phyloP scores from a whole-genome alignment of 2,888 invertebrate species.

The Thalpophila matura region DNA sequence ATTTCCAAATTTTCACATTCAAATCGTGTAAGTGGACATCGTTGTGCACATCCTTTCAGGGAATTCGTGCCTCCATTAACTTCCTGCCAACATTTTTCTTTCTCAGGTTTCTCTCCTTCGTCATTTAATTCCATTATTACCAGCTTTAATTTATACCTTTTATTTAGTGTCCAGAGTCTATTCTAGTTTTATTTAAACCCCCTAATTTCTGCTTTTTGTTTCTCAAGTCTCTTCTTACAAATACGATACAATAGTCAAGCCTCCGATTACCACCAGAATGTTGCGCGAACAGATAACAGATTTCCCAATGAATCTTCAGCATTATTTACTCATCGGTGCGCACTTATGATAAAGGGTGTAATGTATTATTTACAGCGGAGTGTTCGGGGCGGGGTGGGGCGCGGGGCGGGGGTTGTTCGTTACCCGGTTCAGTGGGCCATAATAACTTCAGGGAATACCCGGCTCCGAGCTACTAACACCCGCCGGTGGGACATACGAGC shows the following conservation, averaged over 20 bases:
- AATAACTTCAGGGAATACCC: constrained; percentile 89
- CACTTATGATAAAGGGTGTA: constrained; percentile 70
- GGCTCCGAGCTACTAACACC: constrained; percentile 83
- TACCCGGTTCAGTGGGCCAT: constrained; percentile 89
- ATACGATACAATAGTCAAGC: too few relatives aligned
- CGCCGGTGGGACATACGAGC: constrained; percentile 55
- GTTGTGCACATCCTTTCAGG: too few relatives aligned
- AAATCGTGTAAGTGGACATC: too few relatives aligned
- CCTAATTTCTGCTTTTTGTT: too few relatives aligned
- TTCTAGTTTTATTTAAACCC: too few relatives aligned
- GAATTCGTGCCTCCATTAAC: too few relatives aligned
- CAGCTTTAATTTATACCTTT: too few relatives aligned
- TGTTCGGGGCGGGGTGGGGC: constrained; percentile 31
- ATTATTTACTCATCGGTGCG: constrained; percentile 54
- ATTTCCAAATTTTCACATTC: neutral
- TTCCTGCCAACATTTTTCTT: too few relatives aligned
- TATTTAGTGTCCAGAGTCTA: too few relatives aligned
- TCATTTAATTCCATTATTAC: too few relatives aligned
- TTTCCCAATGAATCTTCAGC: constrained; percentile 43
- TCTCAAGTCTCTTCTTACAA: too few relatives aligned
- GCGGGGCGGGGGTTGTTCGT: constrained; percentile 78
- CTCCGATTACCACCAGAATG: neutral
- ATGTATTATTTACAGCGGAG: constrained; percentile 83
- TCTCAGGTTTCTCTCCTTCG: too few relatives aligned
- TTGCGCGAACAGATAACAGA: constrained; percentile 18